Evolutionary conservation across 1,140 invertebrate genomes (phyloP).

Genomic region (Nebria ingens): DNA sequence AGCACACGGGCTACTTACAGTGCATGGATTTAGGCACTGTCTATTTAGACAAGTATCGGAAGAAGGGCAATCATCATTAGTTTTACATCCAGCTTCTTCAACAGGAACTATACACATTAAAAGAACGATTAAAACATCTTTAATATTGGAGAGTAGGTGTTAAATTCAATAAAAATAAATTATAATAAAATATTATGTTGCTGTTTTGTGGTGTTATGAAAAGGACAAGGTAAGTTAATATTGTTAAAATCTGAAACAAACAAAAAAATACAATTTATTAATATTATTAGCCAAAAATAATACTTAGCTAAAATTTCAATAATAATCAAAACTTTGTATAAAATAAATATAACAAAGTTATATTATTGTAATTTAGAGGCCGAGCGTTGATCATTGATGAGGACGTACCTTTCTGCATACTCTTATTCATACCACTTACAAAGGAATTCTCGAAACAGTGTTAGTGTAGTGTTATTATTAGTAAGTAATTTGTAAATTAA

Average conservation of each 20-base stretch:
- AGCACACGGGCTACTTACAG: slow-evolving; percentile 62
- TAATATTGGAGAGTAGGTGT: not conserved
- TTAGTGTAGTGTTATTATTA: no score
- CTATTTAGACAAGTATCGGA: slow-evolving; percentile 63
- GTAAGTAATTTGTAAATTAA: no score
- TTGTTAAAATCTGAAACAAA: not conserved
- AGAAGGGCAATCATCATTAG: slow-evolving; percentile 57
- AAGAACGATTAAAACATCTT: not conserved
- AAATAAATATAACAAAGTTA: no score
- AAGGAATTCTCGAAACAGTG: no score
- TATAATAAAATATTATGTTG: no score
- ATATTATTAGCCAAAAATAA: not conserved
- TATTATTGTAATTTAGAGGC: no score
- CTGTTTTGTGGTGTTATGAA: slow-evolving; percentile 12
- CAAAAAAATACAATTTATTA: not conserved
- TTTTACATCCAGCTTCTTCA: slow-evolving; percentile 51
- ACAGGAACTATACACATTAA: slow-evolving; percentile 20
- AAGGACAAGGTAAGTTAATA: slow-evolving; percentile 1
- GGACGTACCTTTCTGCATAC: no score
- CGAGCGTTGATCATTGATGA: no score
- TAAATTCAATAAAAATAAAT: not conserved
- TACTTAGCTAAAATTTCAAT: no score
- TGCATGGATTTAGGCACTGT: slow-evolving; percentile 67
- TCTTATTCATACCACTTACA: no score
- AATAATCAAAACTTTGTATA: no score